Evolutionary conservation across 2,888 invertebrate species (phyloP), one percentile per base, ranked within the genome.

Genomic region (Cryptosula pallasiana): DNA sequence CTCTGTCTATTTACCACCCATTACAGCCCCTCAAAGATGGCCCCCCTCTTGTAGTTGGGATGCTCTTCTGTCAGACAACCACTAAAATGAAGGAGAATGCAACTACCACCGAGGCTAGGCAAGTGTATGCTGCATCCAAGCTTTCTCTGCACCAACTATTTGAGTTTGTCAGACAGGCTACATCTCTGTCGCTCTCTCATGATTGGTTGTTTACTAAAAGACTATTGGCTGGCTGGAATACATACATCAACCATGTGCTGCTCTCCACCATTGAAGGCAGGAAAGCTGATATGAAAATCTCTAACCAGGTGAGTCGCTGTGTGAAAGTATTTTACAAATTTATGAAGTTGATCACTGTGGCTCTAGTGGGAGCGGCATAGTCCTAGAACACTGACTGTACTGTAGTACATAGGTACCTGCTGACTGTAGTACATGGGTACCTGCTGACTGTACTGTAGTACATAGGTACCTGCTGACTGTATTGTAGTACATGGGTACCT

Each of bases 41-140:
- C n/a, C n/a, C n/a, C n/a, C n/a, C n/a, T 63, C 3, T 63, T 63
- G 13, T 32, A 63, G 63, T 34, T 63, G 63, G 63, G 9, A 34
- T 34, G 34, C n/a, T 63, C 29, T 25, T 20, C 32, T 63, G 63
- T 32, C 27, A 27, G n/a, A 27, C 16, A 25, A 63, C 63, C 9
- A 16, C 20, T 2, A 63, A 63, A 27, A 27, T 63, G 9, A 32
- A 63, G 32, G 63, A 25, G 9, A 16, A 5, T 32, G 3, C 32
- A 3, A 9, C 63, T 32, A 3, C 9, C 34, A 34, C 25, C 9
- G 29, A 32, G 9, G 2, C 32, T 20, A 27, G 63, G 13, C 34
- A 13, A n/a, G 16, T 34, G 27, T 63, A 13, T 63, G 27, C 32
- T 32, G 9, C 27, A 27, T 63, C 63, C 32, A 63, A 63, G 32